Evolutionary conservation across 2,113 vertebrate genomes (phyloP), one percentile per base, ranked within the genome.

Genomic region (Eidolon helvum): DNA sequence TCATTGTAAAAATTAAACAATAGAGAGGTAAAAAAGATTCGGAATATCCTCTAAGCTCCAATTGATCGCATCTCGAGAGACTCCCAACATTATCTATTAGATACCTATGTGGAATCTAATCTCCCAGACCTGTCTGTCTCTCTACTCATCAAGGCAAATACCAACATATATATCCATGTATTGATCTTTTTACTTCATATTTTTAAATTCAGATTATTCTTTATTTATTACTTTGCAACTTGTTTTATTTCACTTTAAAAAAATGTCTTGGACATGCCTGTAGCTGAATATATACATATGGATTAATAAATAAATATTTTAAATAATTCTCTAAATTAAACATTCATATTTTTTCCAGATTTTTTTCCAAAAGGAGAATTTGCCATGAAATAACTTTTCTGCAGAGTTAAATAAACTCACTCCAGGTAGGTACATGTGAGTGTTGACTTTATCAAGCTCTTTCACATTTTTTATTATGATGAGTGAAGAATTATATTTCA

Each of bases 231-330:
- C 19, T 83, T 19, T 91, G 28, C 5, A 79, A 93, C 10, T 82
- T 94, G 11, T 40, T 66, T 90, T 80, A 72, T 84, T 88, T 90
- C 69, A 84, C 40, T 92, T 72, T 84, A 87, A 95, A 68, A 93
- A 87, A 93, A 69, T 33, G 5, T 80, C 53, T 80, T 22, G n/a
- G 33, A 57, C 38, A 82, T 28, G 33, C 45, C 7, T n/a, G 0
- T 72, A 33, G 68, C 26, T 80, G 15, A 71, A 85, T 26, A 69
- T 69, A 88, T 28, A 30, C 12, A 45, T 57, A 53, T 15, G 2
- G 82, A 38, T 74, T 79, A 80, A 48, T 85, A 85, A 95, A 85
- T 72, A 91, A 91, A 74, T 69, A 77, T 78, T 77, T 95, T 75
- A 5, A 68, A 33, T 89, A 87, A 79, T 89, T 80, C 59, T 80